Conservation (phyloP, 2,113 vertebrate genomes). For the Menidia beryllina region DNA sequence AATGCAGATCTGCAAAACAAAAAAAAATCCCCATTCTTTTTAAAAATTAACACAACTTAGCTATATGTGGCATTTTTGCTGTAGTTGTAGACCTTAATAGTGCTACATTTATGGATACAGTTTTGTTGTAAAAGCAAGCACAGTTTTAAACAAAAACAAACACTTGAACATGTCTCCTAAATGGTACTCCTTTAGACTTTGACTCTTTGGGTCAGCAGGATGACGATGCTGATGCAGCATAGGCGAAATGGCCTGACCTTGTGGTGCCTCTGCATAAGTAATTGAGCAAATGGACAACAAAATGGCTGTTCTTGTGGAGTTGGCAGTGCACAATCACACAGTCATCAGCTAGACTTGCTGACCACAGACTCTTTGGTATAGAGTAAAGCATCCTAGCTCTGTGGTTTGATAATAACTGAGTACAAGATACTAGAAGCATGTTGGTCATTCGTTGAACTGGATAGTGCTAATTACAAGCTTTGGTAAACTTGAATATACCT, state of each 20-base stretch:
- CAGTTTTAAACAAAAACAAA: too few species aligned
- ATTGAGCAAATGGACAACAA: slow-evolving; percentile 60
- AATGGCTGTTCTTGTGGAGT: slow-evolving; percentile 44
- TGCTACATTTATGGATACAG: slow-evolving; percentile 25
- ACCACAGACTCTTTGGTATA: background rate
- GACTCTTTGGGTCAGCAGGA: slow-evolving; percentile 7
- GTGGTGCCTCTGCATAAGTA: slow-evolving; percentile 20
- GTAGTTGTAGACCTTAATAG: slow-evolving; percentile 30
- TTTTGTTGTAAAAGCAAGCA: slow-evolving; percentile 4
- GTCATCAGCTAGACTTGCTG: slow-evolving; percentile 21
- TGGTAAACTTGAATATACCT: slow-evolving; percentile 28
- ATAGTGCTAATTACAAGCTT: slow-evolving; percentile 17
- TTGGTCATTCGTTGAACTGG: slow-evolving; percentile 25
- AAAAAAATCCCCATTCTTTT: too few species aligned
- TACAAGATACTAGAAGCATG: slow-evolving; percentile 25
- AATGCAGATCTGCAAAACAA: too few species aligned
- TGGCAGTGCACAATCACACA: slow-evolving; percentile 15
- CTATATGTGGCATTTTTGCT: slow-evolving; percentile 22
- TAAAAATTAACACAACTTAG: slow-evolving; percentile 3
- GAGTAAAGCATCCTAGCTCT: slow-evolving; percentile 13
- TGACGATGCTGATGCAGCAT: slow-evolving; percentile 21
- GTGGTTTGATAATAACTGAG: slow-evolving; percentile 27
- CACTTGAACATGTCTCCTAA: too few species aligned
- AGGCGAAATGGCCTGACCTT: slow-evolving; percentile 28
- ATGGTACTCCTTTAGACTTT: too few species aligned